Evolutionary conservation across 2,113 vertebrate species (phyloP).

Genomic region (Atlantisia rogersi): DNA sequence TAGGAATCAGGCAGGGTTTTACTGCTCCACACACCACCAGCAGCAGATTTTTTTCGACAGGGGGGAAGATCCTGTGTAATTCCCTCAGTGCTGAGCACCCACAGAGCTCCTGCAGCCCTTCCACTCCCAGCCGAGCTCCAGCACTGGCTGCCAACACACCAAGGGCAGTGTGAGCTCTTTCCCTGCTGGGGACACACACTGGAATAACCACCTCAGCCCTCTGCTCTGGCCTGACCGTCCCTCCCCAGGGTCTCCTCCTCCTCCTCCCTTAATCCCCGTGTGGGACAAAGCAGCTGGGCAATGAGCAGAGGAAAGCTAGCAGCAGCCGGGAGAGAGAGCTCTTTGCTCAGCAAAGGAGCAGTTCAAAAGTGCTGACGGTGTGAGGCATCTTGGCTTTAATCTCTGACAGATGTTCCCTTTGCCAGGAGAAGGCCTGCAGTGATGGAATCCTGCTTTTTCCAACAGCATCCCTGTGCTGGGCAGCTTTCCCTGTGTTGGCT

Average conservation of each 20-base stretch:
- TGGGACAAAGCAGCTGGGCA: not conserved
- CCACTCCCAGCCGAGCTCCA: not conserved
- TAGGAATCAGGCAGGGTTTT: not conserved
- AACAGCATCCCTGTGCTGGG: not conserved
- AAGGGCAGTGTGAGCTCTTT: not conserved
- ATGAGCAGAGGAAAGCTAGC: not conserved
- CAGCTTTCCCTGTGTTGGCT: not conserved
- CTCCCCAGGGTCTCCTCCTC: not conserved
- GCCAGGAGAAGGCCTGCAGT: not conserved
- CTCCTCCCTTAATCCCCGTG: not conserved
- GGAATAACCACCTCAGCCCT: not conserved
- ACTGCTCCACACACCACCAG: not conserved
- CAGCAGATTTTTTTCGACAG: not conserved
- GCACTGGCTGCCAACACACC: not conserved
- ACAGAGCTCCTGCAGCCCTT: not conserved
- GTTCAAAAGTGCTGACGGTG: not conserved
- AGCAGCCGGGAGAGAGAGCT: slow-evolving; percentile 66
- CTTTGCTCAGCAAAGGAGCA: slow-evolving; percentile 33
- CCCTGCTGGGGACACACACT: accelerated
- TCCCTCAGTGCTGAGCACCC: not conserved
- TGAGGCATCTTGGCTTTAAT: not conserved
- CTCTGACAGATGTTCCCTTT: not conserved
- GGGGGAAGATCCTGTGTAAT: not conserved
- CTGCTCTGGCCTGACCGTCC: accelerated
- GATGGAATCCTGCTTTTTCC: not conserved